Conservation (phyloP, 2,888 invertebrate genomes). For the Galerucella nymphaeae region DNA sequence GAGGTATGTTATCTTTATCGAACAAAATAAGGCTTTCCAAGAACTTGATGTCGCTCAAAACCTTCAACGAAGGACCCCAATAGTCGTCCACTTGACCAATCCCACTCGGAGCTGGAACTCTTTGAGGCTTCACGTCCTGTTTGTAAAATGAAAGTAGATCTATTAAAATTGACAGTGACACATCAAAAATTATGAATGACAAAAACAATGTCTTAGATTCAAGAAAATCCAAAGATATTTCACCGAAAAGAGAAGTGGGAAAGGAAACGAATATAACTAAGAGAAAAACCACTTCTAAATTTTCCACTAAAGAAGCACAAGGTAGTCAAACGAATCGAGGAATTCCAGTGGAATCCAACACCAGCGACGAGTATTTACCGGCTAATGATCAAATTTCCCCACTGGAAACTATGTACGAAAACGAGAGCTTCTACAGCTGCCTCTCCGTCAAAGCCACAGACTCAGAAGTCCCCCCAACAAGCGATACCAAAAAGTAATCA, state of each 20-base stretch:
- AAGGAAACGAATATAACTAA: neutral
- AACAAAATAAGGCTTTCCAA: conserved; percentile 87
- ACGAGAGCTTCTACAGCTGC: neutral
- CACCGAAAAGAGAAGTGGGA: neutral
- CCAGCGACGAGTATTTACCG: neutral
- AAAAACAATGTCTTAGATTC: neutral
- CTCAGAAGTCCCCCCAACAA: neutral
- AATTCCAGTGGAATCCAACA: neutral
- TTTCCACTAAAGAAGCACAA: conserved; percentile 4
- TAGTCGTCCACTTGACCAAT: conserved; percentile 90
- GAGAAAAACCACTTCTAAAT: neutral
- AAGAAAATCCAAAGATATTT: neutral
- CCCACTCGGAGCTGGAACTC: conserved; percentile 83
- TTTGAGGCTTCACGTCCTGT: conserved; percentile 88
- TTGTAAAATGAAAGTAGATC: conserved; percentile 32
- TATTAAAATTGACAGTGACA: neutral
- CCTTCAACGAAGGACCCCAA: conserved; percentile 91
- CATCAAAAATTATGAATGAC: neutral
- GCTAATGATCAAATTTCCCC: neutral
- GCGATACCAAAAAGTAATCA: neutral
- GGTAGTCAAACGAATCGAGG: neutral
- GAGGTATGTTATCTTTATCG: conserved; percentile 94
- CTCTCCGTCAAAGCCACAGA: neutral
- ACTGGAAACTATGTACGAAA: neutral
- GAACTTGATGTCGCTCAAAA: conserved; percentile 92